Evolutionary conservation across 2,888 invertebrate species (phyloP), one percentile per base, ranked within the genome.

Genomic region (Hesperia comma): DNA sequence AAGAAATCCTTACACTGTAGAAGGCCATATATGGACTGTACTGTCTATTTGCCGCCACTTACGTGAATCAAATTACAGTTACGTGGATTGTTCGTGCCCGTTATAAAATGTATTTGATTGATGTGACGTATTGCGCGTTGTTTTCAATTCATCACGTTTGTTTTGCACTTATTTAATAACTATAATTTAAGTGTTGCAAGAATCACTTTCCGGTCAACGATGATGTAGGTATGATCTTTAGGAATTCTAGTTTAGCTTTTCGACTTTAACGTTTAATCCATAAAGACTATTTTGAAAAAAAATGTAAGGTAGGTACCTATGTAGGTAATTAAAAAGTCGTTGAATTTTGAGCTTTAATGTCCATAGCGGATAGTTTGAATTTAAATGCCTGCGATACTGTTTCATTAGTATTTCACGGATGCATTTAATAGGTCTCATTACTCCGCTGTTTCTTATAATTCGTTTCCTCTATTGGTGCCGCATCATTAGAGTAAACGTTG

Each of bases 401-500:
- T 63, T 69, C 70, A 68, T 68, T 71, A 71, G 61, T 68, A 69
- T 68, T 69, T 68, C 53, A 69, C 66, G 60, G 61, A 67, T 66
- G 61, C 69, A 66, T 68, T 67, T 69, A 64, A 69, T 71, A 41
- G 67, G 55, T 62, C 70, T 72, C 70, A 70, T 72, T 72, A 71
- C 67, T 66, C 33, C 19, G 32, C 49, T 58, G 64, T 60, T 61
- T 67, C 67, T 61, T 67, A 64, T 67, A 37, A 68, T 43, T 57
- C 58, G 58, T 68, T 68, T 68, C 68, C 68, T 63, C 61, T 56
- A 56, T 21, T 62, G 54, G 51, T 17, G 12, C 37, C 37, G 62
- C 67, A 55, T 67, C 67, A 55, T 67, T 67, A 61, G 55, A 53
- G 67, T 61, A 60, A 67, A 61, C 55, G 55, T 37, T 61, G 46